These are phyloP conservation scores for Phoxinus phoxinus DNA, from an alignment of 2,113 vertebrate species.

Conservation along the genomic window DNA sequence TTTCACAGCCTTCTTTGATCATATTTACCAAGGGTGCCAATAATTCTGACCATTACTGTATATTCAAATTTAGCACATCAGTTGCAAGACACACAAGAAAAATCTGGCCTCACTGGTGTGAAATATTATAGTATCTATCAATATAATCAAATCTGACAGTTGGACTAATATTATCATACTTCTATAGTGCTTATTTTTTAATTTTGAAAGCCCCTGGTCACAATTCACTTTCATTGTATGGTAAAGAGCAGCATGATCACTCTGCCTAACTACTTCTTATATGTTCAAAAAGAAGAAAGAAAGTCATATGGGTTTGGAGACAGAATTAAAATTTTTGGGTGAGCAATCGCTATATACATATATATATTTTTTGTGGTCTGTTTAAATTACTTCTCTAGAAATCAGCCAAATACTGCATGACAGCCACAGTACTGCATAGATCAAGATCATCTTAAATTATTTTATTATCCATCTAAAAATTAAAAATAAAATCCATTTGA, in stretches of 20 bases:
- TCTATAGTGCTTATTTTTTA: not conserved
- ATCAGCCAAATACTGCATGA: constrained; percentile 6
- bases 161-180: not conserved
- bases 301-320: not conserved
- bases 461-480: constrained; percentile 40
- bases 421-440: not conserved
- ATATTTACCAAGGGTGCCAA: too few species aligned
- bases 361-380: not conserved
- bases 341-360: not conserved
- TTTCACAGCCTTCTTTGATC: too few species aligned
- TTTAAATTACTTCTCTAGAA: not conserved
- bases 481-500: constrained; percentile 49
- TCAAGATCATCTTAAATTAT: too few species aligned
- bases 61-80: too few species aligned
- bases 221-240: not conserved
- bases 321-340: not conserved
- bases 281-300: not conserved
- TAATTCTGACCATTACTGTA: too few species aligned
- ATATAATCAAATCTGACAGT: not conserved
- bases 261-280: not conserved
- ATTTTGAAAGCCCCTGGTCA: not conserved
- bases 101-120: not conserved
- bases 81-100: not conserved
- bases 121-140: not conserved
- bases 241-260: not conserved